Evolutionary conservation across 2,888 invertebrate genomes (phyloP), one percentile per base, ranked within the genome.

Genomic region (Dorcus parallelipipedus): DNA sequence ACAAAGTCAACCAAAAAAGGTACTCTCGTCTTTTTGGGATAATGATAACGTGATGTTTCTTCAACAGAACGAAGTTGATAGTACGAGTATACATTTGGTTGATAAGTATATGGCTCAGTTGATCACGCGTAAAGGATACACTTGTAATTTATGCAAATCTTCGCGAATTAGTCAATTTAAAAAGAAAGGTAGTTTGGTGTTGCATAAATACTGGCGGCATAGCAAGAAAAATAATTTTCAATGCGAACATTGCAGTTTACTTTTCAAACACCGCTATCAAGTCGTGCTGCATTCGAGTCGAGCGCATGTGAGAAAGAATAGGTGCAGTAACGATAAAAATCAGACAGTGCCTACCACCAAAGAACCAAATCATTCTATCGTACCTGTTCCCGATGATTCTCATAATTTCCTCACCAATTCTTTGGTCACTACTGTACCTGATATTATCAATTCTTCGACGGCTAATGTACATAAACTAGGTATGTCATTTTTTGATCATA

Each of bases 151-250:
- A 38, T 76, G 76, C 38, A 77, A 77, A 56, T 78, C 75, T 38
- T 66, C 69, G 8, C 69, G 73, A n/a, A 71, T 76, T 14, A 74
- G 75, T 57, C 77, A 79, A 5, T 82, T 81, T 65, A 80, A 79
- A 63, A 79, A 78, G 2, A 78, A 73, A 62, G 76, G 74, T 33
- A 80, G 80, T 10, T 69, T 82, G 53, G 71, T 79, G 9, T 69
- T 83, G 54, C 84, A 84, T 67, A 73, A 76, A 47, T 70, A 79
- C 20, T 84, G 83, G 83, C 77, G 79, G 57, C 84, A 84, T 69
- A 71, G 72, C 7, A 67, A 69, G 39, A 68, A 70, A 60, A 75
- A 71, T 61, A 67, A 68, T 49, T 81, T 78, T 66, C 72, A 74
- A 58, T 82, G 82, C 67, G 81, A 81, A 66, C 80, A 80, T 64